A percentile compares a stretch with the other conserved stretches of the same genome.
Conservation (phyloP, 1,140 invertebrate genomes). For the Drosophila baimaii region DNA sequence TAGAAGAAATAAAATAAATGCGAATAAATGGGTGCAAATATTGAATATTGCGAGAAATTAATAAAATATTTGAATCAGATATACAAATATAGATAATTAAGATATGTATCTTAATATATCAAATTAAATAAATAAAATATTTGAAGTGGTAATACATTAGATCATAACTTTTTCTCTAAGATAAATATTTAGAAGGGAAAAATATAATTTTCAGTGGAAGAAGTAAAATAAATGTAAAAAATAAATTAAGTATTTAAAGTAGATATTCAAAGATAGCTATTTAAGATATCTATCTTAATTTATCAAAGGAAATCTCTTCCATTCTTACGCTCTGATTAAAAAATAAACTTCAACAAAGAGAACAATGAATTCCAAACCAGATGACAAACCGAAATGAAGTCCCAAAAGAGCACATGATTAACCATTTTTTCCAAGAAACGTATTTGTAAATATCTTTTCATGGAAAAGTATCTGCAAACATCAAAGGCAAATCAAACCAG, state of each 20-base stretch:
- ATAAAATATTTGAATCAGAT: too few relatives aligned
- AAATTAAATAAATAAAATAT: too few relatives aligned
- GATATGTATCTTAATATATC: too few relatives aligned
- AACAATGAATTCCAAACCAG: neutral
- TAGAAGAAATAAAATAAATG: too few relatives aligned
- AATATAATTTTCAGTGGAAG: too few relatives aligned
- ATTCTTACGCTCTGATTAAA: neutral
- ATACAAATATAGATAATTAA: too few relatives aligned
- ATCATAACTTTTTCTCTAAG: too few relatives aligned
- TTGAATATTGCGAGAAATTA: too few relatives aligned
- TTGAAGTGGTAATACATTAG: too few relatives aligned
- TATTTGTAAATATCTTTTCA: neutral
- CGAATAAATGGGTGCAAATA: too few relatives aligned
- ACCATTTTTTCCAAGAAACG: neutral
- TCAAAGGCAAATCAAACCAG: conserved; percentile 4
- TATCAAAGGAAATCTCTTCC: neutral
- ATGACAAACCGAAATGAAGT: neutral
- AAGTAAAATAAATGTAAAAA: neutral
- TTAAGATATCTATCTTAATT: neutral
- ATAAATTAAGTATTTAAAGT: neutral
- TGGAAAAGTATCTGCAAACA: neutral
- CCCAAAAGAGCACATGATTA: neutral
- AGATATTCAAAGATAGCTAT: neutral
- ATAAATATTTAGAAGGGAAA: too few relatives aligned
- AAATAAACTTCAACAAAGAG: neutral